These are phyloP conservation scores for Mycetomoellerius zeteki DNA, from an alignment of 1,140 invertebrate species.

Conservation along the genomic window DNA sequence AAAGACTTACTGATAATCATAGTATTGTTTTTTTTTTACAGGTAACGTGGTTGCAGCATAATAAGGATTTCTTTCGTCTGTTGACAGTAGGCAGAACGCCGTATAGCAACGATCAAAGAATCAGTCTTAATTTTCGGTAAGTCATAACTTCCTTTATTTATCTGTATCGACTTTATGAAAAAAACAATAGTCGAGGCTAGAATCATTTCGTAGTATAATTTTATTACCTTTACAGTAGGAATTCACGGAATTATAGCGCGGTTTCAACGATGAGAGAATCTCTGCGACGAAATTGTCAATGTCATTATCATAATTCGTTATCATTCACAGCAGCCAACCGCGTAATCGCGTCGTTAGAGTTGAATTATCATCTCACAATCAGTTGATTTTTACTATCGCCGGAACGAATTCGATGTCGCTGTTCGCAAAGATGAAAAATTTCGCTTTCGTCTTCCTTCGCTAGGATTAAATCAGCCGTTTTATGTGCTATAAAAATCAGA, in stretches of 20 bases:
- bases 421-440: neutral
- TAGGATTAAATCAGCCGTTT: slow-evolving; percentile 43
- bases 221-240: slow-evolving; percentile 4
- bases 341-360: slow-evolving; percentile 33
- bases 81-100: slow-evolving; percentile 92
- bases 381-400: slow-evolving; percentile 43
- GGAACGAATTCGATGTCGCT: slow-evolving; percentile 3
- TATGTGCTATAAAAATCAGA: slow-evolving; percentile 37
- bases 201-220: neutral
- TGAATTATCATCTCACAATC: slow-evolving; percentile 35
- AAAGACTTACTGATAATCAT: slow-evolving; percentile 11
- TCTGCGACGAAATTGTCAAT: slow-evolving; percentile 33
- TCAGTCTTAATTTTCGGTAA: slow-evolving; percentile 87
- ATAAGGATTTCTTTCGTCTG: slow-evolving; percentile 91
- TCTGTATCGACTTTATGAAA: neutral
- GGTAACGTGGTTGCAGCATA: slow-evolving; percentile 92
- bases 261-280: slow-evolving; percentile 18
- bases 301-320: slow-evolving; percentile 52
- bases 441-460: neutral
- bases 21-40: slow-evolving; percentile 79
- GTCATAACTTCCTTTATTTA: slow-evolving; percentile 21
- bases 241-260: neutral
- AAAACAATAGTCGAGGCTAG: neutral
- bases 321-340: slow-evolving; percentile 18
- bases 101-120: slow-evolving; percentile 87